Conservation (phyloP, 2,113 vertebrate species). For the Lagopus muta region DNA sequence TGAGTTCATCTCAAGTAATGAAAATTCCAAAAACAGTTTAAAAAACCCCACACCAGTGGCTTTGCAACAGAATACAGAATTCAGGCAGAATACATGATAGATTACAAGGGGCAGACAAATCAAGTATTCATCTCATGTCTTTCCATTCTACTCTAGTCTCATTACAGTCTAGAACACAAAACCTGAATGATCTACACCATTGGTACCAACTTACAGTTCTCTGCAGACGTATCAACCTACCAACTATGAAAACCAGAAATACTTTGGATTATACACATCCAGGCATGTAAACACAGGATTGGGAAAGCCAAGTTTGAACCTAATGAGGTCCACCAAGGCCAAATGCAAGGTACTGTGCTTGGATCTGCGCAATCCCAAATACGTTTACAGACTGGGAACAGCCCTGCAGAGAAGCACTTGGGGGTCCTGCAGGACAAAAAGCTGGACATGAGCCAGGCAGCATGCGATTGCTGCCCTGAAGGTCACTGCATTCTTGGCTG, state of each 20-base stretch:
- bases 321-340: too few species aligned
- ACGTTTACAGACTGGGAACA: too few species aligned
- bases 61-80: not conserved
- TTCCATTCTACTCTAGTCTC: not conserved
- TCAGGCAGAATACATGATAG: not conserved
- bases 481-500: too few species aligned
- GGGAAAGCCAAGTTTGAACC: too few species aligned
- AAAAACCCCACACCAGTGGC: rapidly evolving
- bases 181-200: not conserved
- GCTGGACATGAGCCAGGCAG: too few species aligned
- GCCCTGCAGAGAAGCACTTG: too few species aligned
- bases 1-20: not conserved
- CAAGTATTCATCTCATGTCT: not conserved
- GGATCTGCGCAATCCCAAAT: too few species aligned
- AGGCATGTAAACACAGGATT: too few species aligned
- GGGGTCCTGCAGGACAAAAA: too few species aligned
- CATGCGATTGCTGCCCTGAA: too few species aligned
- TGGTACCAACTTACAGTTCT: not conserved
- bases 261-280: too few species aligned
- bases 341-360: too few species aligned
- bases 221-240: not conserved
- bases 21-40: not conserved
- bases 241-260: not conserved
- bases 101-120: not conserved
- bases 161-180: not conserved